phyloP scores from a whole-genome alignment of 2,797 vertebrate species.

The Otolemur crassicaudatus region DNA sequence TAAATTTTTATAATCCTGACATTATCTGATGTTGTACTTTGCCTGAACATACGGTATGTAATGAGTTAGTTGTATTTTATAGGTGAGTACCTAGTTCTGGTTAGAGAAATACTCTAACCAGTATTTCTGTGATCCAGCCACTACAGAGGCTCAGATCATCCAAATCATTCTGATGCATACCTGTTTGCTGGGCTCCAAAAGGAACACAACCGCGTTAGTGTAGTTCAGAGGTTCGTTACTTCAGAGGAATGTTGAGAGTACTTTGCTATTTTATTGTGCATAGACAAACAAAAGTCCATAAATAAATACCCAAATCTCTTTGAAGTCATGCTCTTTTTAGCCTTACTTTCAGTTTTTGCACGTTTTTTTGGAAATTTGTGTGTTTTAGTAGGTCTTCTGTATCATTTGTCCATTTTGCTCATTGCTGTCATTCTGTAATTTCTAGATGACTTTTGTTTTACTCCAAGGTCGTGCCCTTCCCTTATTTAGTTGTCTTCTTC shows the following conservation, averaged over 20 bases:
- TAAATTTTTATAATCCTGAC: not conserved
- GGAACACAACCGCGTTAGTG: not conserved
- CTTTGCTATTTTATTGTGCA: conserved; percentile 12
- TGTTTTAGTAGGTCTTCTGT: conserved; percentile 66
- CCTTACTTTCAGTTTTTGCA: not conserved
- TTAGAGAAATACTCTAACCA: not conserved
- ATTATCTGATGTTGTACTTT: not conserved
- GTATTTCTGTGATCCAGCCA: not conserved
- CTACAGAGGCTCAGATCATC: not conserved
- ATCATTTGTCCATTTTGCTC: conserved; percentile 53
- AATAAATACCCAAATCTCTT: not conserved
- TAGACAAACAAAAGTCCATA: not conserved
- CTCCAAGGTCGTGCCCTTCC: conserved; percentile 42
- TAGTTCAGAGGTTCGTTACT: not conserved
- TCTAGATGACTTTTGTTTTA: conserved; percentile 66
- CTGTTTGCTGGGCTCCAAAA: not conserved
- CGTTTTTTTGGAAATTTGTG: not conserved
- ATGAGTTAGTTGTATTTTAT: not conserved
- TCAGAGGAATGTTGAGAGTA: not conserved
- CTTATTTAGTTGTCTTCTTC: conserved; percentile 69
- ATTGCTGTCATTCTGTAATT: conserved; percentile 70
- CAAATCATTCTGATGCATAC: not conserved
- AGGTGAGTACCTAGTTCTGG: not conserved
- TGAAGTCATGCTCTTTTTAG: not conserved
- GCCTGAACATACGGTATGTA: not conserved